Evolutionary conservation across 2,888 invertebrate species (phyloP).

Genomic region (Bimastos eiseni): DNA sequence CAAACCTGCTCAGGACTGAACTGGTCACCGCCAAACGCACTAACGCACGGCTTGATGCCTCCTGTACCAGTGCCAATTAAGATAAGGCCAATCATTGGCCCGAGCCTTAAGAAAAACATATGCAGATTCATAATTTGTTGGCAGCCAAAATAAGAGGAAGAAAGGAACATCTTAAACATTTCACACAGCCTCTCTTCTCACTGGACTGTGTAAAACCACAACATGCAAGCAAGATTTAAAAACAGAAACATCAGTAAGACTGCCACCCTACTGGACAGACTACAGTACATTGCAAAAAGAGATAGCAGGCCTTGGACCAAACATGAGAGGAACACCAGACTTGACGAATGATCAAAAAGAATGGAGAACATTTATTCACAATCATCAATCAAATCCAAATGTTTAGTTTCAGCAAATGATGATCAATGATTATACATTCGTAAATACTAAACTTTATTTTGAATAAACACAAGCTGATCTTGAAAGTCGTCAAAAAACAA

Average conservation of each 20-base stretch:
- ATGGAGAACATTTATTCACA: no score
- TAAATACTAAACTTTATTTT: neutral
- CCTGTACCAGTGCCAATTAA: conserved; percentile 88
- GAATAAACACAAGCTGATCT: neutral
- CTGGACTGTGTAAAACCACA: neutral
- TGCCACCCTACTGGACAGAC: no score
- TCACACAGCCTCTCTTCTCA: neutral
- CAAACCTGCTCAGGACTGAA: conserved; percentile 68
- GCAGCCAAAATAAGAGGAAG: neutral
- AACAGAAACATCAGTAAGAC: no score
- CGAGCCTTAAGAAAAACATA: conserved; percentile 57
- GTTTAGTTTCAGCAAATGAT: no score
- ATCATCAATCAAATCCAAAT: no score
- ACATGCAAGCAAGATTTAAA: neutral
- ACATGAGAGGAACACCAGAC: no score
- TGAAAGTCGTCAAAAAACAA: neutral
- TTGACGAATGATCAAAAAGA: no score
- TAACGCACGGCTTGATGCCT: conserved; percentile 92
- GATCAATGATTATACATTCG: neutral
- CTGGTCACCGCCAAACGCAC: conserved; percentile 94
- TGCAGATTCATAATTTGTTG: neutral
- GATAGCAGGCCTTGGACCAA: no score
- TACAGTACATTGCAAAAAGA: no score
- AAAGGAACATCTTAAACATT: neutral
- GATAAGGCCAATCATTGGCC: conserved; percentile 72